Evolutionary conservation across 2,888 invertebrate genomes (phyloP).

Genomic region (Podotricha telesiphe): DNA sequence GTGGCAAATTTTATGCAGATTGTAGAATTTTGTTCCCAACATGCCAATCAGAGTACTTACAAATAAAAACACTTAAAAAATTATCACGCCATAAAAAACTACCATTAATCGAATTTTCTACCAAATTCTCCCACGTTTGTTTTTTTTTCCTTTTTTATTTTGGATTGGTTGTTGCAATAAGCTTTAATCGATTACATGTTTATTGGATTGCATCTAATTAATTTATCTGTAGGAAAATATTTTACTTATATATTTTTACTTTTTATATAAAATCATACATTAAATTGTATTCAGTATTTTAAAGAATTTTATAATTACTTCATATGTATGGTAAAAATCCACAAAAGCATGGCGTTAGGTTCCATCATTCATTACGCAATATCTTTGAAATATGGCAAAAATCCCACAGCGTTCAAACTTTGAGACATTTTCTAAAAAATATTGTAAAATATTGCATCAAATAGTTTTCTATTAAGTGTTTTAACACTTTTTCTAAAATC

Average conservation of each 20-base stretch:
- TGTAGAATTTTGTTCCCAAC: too few relatives aligned
- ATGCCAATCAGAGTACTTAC: not conserved
- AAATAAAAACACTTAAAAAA: slow-evolving; percentile 11
- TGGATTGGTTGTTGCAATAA: slow-evolving; percentile 34
- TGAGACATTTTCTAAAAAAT: too few relatives aligned
- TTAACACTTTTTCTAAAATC: too few relatives aligned
- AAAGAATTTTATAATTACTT: not conserved
- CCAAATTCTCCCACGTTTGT: slow-evolving; percentile 28
- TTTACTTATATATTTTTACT: not conserved
- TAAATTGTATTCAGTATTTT: slow-evolving; percentile 1
- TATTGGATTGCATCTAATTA: slow-evolving; percentile 29
- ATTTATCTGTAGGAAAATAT: slow-evolving; percentile 38
- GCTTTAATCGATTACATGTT: slow-evolving; percentile 32
- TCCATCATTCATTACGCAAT: too few relatives aligned
- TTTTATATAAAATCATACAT: not conserved
- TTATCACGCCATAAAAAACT: slow-evolving; percentile 15
- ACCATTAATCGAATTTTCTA: slow-evolving; percentile 21
- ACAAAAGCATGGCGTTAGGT: too few relatives aligned
- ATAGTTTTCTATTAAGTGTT: too few relatives aligned
- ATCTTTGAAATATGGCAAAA: too few relatives aligned
- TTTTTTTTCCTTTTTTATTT: slow-evolving; percentile 28
- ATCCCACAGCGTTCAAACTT: too few relatives aligned
- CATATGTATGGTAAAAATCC: too few relatives aligned
- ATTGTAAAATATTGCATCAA: too few relatives aligned
- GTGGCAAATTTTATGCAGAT: too few relatives aligned